Conservation (phyloP, 2,888 invertebrate species). For the Drosophila birchii region DNA sequence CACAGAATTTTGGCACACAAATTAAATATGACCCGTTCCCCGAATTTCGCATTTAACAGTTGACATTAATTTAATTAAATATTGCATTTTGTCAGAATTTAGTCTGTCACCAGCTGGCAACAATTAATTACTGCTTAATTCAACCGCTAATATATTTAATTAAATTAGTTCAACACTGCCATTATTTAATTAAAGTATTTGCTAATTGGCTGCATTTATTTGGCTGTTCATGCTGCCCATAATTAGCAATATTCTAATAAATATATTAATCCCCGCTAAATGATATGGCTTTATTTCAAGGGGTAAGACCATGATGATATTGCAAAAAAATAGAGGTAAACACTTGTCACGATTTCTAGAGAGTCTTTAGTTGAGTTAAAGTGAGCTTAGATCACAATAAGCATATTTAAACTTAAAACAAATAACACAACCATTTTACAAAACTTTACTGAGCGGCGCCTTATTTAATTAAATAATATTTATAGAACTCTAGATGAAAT, state of each 20-base stretch:
- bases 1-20: slow-evolving; percentile 9
- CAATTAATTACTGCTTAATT: slow-evolving; percentile 15
- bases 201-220: slow-evolving; percentile 1
- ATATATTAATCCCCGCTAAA: slow-evolving; percentile 4
- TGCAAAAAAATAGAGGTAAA: not conserved
- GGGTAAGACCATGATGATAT: not conserved
- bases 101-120: not conserved
- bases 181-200: slow-evolving; percentile 15
- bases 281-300: slow-evolving; percentile 6
- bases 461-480: not conserved
- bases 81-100: not conserved
- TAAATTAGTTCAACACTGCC: slow-evolving; percentile 7
- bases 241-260: slow-evolving; percentile 5
- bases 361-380: not conserved
- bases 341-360: slow-evolving; percentile 3
- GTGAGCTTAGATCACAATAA: not conserved
- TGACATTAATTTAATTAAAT: slow-evolving; percentile 4
- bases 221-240: slow-evolving; percentile 5
- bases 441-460: not conserved
- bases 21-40: slow-evolving; percentile 3
- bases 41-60: slow-evolving; percentile 2
- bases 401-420: not conserved
- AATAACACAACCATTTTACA: not conserved
- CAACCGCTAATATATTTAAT: slow-evolving; percentile 1
- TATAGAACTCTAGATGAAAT: not conserved